A percentile compares a stretch with the other conserved stretches of the same genome.
These are phyloP conservation scores for Lagria hirta DNA, from an alignment of 2,888 invertebrate genomes.

Conservation along the genomic window DNA sequence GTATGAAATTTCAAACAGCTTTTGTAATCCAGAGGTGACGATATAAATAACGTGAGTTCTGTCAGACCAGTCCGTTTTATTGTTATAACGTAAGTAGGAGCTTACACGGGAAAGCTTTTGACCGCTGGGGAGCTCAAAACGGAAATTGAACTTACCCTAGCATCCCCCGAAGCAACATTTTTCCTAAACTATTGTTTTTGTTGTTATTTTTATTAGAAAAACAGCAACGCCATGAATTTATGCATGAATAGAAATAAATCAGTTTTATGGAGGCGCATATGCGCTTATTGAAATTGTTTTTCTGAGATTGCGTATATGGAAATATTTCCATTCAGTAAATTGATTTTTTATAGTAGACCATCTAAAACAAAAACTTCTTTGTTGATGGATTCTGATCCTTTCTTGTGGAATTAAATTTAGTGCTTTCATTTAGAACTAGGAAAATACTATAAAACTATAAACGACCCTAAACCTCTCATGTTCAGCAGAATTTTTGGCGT, in stretches of 20 bases:
- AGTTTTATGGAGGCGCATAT: slow-evolving; percentile 30
- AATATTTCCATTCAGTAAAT: slow-evolving; percentile 47
- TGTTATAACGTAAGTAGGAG: slow-evolving; percentile 41
- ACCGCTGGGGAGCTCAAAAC: slow-evolving; percentile 39
- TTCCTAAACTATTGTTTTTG: too few relatives aligned
- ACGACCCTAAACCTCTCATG: slow-evolving; percentile 19
- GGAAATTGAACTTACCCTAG: slow-evolving; percentile 33
- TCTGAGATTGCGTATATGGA: slow-evolving; percentile 44
- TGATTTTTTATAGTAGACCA: slow-evolving; percentile 41
- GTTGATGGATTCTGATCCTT: slow-evolving; percentile 23
- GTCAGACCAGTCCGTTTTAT: slow-evolving; percentile 41
- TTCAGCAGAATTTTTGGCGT: slow-evolving; percentile 7
- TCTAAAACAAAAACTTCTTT: slow-evolving; percentile 27
- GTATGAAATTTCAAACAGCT: slow-evolving; percentile 15
- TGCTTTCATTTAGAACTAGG: slow-evolving; percentile 37
- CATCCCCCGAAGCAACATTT: slow-evolving; percentile 16
- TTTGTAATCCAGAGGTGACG: slow-evolving; percentile 27
- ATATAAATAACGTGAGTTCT: slow-evolving; percentile 38
- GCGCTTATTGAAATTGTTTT: slow-evolving; percentile 37
- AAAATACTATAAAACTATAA: slow-evolving; percentile 34
- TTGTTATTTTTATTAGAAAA: slow-evolving; percentile 6
- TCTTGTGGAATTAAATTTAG: slow-evolving; percentile 32
- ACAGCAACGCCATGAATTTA: slow-evolving; percentile 15
- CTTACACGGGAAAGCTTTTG: slow-evolving; percentile 47
- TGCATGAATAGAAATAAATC: slow-evolving; percentile 33